Conservation (phyloP, 1,140 invertebrate species). For the Bombus confusus region DNA sequence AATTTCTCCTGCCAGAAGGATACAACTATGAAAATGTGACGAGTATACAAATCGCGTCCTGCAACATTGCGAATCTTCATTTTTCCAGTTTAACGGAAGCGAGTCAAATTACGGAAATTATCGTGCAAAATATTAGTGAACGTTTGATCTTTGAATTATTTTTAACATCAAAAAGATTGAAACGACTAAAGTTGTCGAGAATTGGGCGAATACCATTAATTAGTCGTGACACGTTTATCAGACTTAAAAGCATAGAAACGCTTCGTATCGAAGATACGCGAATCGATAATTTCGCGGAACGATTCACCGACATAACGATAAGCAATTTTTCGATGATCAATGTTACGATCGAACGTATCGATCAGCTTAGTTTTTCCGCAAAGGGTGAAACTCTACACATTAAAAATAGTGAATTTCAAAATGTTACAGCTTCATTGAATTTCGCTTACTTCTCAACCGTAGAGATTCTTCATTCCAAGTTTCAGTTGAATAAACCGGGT, state of each 20-base stretch:
- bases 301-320: slow-evolving; percentile 58
- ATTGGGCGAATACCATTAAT: slow-evolving; percentile 69
- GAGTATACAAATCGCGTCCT: slow-evolving; percentile 62
- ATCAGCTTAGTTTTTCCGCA: slow-evolving; percentile 62
- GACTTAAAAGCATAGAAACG: slow-evolving; percentile 52
- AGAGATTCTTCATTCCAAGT: slow-evolving; percentile 66
- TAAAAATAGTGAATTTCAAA: slow-evolving; percentile 57
- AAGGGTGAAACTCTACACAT: slow-evolving; percentile 57
- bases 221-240: slow-evolving; percentile 57
- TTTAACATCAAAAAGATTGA: slow-evolving; percentile 55
- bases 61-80: slow-evolving; percentile 58
- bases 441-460: slow-evolving; percentile 64
- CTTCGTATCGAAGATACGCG: slow-evolving; percentile 63
- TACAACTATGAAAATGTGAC: slow-evolving; percentile 68
- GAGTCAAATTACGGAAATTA: slow-evolving; percentile 57
- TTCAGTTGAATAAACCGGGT: slow-evolving; percentile 64
- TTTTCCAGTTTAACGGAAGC: slow-evolving; percentile 61
- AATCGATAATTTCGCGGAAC: slow-evolving; percentile 68
- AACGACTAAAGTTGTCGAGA: slow-evolving; percentile 57
- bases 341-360: slow-evolving; percentile 65
- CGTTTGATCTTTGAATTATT: slow-evolving; percentile 60
- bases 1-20: slow-evolving; percentile 60
- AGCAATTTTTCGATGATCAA: slow-evolving; percentile 65
- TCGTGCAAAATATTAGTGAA: slow-evolving; percentile 69
- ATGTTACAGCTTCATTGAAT: slow-evolving; percentile 58